A percentile compares a stretch with the other conserved stretches of the same genome.
These are phyloP conservation scores for Centropyge bicolor DNA, from an alignment of 2,797 vertebrate species.

Conservation along the genomic window DNA sequence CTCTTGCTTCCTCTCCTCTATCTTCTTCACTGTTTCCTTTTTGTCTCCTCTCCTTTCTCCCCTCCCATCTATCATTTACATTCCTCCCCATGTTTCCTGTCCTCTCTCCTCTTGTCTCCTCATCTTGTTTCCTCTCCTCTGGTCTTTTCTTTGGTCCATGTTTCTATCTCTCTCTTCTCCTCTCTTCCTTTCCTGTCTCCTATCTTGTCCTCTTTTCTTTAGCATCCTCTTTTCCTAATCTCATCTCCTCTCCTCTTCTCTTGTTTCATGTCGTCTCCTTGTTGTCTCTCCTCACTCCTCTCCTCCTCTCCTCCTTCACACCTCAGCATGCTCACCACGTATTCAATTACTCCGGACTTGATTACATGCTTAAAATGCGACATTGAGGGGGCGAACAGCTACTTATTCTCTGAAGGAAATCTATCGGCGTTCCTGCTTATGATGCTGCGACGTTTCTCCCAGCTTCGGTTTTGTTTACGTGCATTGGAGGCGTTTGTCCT, in stretches of 20 bases:
- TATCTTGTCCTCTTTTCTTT: neutral
- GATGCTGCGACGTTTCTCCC: conserved; percentile 35
- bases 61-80: too few species aligned
- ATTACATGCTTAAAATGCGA: conserved; percentile 78
- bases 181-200: neutral
- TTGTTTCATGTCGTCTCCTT: neutral
- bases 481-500: conserved; percentile 17
- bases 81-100: neutral
- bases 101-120: neutral
- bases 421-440: conserved; percentile 54
- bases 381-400: conserved; percentile 72
- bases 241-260: neutral
- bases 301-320: conserved; percentile 1
- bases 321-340: conserved; percentile 72
- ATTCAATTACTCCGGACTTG: conserved; percentile 80
- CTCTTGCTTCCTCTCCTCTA: neutral
- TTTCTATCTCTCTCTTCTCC: neutral
- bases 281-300: neutral
- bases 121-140: neutral
- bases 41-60: neutral
- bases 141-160: neutral
- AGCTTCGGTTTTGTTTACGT: conserved; percentile 56
- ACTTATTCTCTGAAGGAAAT: conserved; percentile 70
- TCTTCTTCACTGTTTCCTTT: neutral
- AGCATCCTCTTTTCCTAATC: neutral